Evolutionary conservation across 92 coral and sea anemone species (phyloP).

Genomic region (Paramuricea clavata): DNA sequence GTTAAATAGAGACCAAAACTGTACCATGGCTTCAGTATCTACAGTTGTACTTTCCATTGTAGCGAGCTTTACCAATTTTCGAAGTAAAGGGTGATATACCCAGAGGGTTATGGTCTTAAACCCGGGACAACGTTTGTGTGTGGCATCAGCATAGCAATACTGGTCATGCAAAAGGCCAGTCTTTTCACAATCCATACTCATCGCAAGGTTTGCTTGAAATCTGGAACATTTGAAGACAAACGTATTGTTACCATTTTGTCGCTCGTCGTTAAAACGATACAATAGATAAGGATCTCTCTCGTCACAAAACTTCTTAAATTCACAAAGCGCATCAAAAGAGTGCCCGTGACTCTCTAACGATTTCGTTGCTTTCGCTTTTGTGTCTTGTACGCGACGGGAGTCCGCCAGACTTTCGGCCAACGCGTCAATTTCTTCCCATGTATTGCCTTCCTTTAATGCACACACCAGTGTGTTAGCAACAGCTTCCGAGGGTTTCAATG

Average conservation of each 20-base stretch:
- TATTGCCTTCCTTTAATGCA: slow-evolving; percentile 30
- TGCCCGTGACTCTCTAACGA: slow-evolving; percentile 56
- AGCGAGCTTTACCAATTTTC: slow-evolving; percentile 49
- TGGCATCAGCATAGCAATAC: slow-evolving; percentile 60
- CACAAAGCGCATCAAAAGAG: slow-evolving; percentile 55
- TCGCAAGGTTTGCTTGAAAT: slow-evolving; percentile 14
- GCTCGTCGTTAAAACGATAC: slow-evolving; percentile 40
- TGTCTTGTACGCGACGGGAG: slow-evolving; percentile 1
- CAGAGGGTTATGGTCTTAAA: slow-evolving; percentile 56
- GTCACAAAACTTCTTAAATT: slow-evolving; percentile 39
- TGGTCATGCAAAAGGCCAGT: slow-evolving; percentile 34
- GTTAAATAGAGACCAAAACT: slow-evolving; percentile 25
- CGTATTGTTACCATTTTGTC: slow-evolving; percentile 36
- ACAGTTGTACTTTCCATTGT: slow-evolving; percentile 50
- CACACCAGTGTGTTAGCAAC: slow-evolving; percentile 28
- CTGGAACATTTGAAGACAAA: slow-evolving; percentile 55
- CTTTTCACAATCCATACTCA: slow-evolving; percentile 50
- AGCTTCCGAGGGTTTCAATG: slow-evolving; percentile 54
- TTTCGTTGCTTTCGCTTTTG: slow-evolving; percentile 51
- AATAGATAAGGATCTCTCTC: slow-evolving; percentile 39
- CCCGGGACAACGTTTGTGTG: slow-evolving; percentile 50
- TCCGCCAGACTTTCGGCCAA: slow-evolving; percentile 37
- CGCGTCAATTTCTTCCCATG: slow-evolving; percentile 62
- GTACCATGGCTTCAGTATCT: slow-evolving; percentile 1
- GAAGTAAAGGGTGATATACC: slow-evolving; percentile 58